Evolutionary conservation across 1,140 invertebrate species (phyloP), one percentile per base, ranked within the genome.

Genomic region (Aphidius gifuensis): DNA sequence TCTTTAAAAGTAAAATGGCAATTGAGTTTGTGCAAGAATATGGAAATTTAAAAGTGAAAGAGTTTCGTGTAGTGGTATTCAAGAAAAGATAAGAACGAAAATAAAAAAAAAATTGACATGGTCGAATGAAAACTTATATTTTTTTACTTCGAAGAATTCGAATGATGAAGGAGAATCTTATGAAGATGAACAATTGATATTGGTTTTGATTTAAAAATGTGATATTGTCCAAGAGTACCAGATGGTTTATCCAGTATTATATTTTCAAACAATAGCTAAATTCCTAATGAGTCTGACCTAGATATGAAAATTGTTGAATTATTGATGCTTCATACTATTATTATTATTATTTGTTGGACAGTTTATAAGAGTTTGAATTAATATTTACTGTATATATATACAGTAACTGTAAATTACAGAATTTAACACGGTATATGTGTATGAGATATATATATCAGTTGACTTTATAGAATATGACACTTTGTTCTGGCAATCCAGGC

Each of bases 221-320:
- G 44, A 66, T 60, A 49, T 47, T 57, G 57, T 44, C 59, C 57
- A 61, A 60, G 8, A 61, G 54, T 59, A 46, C 5, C 11, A 49
- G 23, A 45, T 45, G 61, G 47, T 63, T 50, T 32, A 32, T 32
- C 53, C 60, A 60, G 64, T 64, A 48, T 67, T 45, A 9, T 6
- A 32, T 1, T 9, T 9, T 64, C 8, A 70, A 63, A 65, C 67
- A 66, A 60, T 61, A 60, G 9, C 9, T 11, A 56, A 64, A 69
- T 69, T 62, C 67, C 55, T 71, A 72, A 72, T 72, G 70, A 71
- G 66, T 58, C 65, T 62, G 66, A 70, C 58, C 65, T 21, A 72
- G 60, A 68, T 67, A 48, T 32, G 4, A 32, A 4, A 4, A 32
- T 32, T 32, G 23, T 32, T 23, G 23, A 23, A 23, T 23, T 23